Percentiles rank a stretch among this genome's conserved stretches.
Evolutionary conservation across 2,797 vertebrate species (phyloP).

Genomic region (Hapalemur alaotrensis): DNA sequence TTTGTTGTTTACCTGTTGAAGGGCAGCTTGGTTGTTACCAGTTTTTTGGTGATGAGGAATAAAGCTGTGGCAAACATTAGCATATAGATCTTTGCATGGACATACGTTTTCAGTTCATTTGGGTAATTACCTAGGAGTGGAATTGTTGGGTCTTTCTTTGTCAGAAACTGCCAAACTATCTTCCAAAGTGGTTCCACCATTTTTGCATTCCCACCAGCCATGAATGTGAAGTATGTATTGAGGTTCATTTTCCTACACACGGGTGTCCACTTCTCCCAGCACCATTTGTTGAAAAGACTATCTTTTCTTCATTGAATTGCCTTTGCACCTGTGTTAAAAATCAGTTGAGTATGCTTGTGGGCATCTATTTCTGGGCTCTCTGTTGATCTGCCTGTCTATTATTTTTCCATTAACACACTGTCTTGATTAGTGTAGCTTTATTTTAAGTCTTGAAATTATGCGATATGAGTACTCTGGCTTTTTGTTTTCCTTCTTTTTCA

Average conservation of each 20-base stretch:
- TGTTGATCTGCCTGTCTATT: neutral
- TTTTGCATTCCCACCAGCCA: constrained; percentile 11
- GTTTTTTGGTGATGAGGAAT: neutral
- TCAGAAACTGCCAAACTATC: constrained; percentile 29
- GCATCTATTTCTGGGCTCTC: constrained; percentile 4
- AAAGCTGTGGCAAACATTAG: constrained; percentile 40
- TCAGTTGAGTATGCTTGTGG: neutral
- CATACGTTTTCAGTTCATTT: constrained; percentile 40
- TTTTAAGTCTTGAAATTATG: constrained; percentile 40
- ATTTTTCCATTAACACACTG: constrained; percentile 36
- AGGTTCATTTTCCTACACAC: constrained; percentile 29
- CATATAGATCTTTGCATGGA: neutral
- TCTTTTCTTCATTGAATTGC: constrained; percentile 34
- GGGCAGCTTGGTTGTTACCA: neutral
- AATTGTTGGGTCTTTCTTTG: constrained; percentile 32
- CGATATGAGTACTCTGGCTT: neutral
- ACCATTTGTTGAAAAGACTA: constrained; percentile 25
- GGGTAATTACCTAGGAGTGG: neutral
- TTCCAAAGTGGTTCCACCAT: neutral
- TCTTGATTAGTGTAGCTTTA: constrained; percentile 41
- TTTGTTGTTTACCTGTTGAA: constrained; percentile 31
- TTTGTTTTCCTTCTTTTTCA: neutral
- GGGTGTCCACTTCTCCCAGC: neutral
- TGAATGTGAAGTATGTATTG: constrained; percentile 25
- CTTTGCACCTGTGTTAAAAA: constrained; percentile 38